A percentile compares a stretch with the other conserved stretches of the same genome.
These are phyloP conservation scores for Dipodomys merriami DNA, from an alignment of 2,113 vertebrate genomes.

Conservation along the genomic window DNA sequence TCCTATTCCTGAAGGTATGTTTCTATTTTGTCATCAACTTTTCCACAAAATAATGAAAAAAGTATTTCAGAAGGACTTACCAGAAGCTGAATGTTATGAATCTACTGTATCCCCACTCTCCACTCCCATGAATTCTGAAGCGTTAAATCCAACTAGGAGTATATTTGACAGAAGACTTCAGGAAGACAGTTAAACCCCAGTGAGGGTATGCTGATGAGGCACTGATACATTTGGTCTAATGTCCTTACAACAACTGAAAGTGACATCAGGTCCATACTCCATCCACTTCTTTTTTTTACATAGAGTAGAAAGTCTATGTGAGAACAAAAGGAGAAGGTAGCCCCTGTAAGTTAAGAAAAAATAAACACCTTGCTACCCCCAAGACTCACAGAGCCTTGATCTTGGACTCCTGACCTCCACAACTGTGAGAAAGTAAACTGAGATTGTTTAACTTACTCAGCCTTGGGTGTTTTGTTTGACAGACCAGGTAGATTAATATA, in stretches of 20 bases:
- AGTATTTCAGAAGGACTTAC: background rate
- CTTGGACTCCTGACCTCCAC: background rate
- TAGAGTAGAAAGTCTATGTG: background rate
- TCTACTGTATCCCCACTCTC: background rate
- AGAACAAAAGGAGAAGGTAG: background rate
- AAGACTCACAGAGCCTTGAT: background rate
- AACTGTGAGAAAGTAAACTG: background rate
- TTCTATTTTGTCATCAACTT: background rate
- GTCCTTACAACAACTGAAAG: background rate
- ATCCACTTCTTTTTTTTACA: background rate
- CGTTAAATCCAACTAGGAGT: background rate
- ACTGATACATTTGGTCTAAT: background rate
- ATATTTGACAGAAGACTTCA: background rate
- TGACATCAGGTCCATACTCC: background rate
- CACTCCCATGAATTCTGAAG: background rate
- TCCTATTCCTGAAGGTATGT: too few species aligned
- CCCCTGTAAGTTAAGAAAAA: too few species aligned
- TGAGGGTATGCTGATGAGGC: background rate
- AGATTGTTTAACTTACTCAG: background rate
- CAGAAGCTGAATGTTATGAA: background rate
- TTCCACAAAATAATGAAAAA: background rate
- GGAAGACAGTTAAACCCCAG: background rate
- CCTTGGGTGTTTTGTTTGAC: background rate
- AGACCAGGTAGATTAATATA: background rate
- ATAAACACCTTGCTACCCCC: background rate